phyloP scores from a whole-genome alignment of 1,140 invertebrate genomes.

The Diabrotica undecimpunctata region DNA sequence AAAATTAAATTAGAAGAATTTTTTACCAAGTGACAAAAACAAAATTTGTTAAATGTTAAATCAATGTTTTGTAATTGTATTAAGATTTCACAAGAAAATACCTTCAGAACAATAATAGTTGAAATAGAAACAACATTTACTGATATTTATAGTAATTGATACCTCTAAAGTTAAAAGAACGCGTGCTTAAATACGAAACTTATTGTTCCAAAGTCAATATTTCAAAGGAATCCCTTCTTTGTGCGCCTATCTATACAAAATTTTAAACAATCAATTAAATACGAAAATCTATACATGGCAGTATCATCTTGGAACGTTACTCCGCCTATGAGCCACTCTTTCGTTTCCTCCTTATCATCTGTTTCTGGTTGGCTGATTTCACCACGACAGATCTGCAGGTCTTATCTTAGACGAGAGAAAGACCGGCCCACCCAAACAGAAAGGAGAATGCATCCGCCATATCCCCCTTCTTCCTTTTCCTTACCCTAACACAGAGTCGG shows the following conservation, averaged over 20 bases:
- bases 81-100: too few relatives aligned
- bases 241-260: neutral
- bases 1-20: too few relatives aligned
- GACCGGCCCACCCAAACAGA: constrained; percentile 20
- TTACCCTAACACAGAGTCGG: constrained; percentile 8
- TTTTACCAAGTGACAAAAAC: too few relatives aligned
- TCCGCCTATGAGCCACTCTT: constrained; percentile 36
- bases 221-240: too few relatives aligned
- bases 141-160: too few relatives aligned
- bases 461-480: constrained; percentile 14
- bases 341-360: constrained; percentile 44
- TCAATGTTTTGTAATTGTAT: too few relatives aligned
- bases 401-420: constrained; percentile 36
- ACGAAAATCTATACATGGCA: neutral
- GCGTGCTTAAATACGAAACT: too few relatives aligned
- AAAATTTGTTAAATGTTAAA: too few relatives aligned
- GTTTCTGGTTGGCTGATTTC: constrained; percentile 45
- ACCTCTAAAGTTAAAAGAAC: too few relatives aligned
- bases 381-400: constrained; percentile 44
- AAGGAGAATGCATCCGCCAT: constrained; percentile 16
- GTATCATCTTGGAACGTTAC: constrained; percentile 9
- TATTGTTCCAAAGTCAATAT: too few relatives aligned
- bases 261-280: neutral
- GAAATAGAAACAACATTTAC: too few relatives aligned
- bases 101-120: too few relatives aligned